Conservation (phyloP, 2,797 vertebrate genomes). For the Leucoraja ocellata region DNA sequence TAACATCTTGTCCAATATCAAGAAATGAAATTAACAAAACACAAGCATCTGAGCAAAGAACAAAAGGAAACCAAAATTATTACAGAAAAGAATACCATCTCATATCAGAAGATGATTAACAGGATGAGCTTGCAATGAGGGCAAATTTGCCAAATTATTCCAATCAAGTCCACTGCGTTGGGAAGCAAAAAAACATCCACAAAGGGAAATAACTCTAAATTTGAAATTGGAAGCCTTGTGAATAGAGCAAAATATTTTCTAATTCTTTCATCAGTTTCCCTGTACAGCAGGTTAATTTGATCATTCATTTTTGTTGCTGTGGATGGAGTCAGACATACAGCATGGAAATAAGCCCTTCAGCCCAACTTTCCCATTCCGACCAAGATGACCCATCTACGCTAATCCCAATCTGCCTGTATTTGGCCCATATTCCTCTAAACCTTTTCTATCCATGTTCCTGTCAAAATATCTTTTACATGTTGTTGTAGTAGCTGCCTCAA, state of each 20-base stretch:
- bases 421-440: too few species aligned
- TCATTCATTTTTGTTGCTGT: not conserved
- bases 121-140: not conserved
- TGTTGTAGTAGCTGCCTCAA: too few species aligned
- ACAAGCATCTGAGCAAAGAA: slow-evolving; percentile 44
- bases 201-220: not conserved
- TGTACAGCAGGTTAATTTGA: not conserved
- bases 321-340: too few species aligned
- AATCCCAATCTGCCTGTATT: too few species aligned
- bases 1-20: not conserved
- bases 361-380: too few species aligned
- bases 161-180: not conserved
- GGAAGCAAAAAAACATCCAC: not conserved
- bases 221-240: not conserved
- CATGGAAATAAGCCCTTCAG: not conserved
- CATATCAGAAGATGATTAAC: not conserved
- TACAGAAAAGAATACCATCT: slow-evolving; percentile 40
- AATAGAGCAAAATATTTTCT: not conserved
- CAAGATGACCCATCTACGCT: too few species aligned
- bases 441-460: too few species aligned
- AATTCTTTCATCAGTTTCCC: not conserved
- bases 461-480: too few species aligned
- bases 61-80: slow-evolving; percentile 40
- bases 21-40: slow-evolving; percentile 42
- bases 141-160: not conserved